Conservation (phyloP, 1,140 invertebrate genomes). For the Harpegnathos saltator region DNA sequence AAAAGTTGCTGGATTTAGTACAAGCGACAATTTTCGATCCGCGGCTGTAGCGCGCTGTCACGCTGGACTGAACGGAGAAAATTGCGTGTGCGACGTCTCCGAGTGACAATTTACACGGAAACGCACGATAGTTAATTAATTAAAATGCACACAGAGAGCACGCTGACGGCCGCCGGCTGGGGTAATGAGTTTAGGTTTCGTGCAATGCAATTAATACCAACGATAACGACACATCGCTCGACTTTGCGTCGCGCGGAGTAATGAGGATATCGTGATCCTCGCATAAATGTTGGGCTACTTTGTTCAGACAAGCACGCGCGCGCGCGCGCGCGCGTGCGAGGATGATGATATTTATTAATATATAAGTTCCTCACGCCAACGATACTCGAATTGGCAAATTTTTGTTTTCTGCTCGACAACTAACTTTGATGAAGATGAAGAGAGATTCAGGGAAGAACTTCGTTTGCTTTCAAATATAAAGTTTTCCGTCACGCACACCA, state of each 20-base stretch:
- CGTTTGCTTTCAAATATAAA: not conserved
- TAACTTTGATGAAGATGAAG: not conserved
- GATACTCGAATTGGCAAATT: not conserved
- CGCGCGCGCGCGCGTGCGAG: slow-evolving; percentile 16
- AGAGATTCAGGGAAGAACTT: too few relatives aligned
- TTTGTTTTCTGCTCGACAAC: not conserved
- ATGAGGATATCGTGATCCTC: slow-evolving; percentile 34
- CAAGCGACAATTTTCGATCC: slow-evolving; percentile 15
- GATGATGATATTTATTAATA: slow-evolving; percentile 36
- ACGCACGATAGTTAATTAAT: slow-evolving; percentile 34
- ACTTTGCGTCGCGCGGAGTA: slow-evolving; percentile 38
- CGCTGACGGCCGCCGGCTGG: not conserved
- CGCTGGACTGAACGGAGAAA: not conserved
- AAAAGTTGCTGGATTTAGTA: not conserved
- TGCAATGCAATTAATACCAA: slow-evolving; percentile 76
- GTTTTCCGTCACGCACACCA: not conserved
- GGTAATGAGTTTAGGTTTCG: slow-evolving; percentile 63
- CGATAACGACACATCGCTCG: slow-evolving; percentile 74
- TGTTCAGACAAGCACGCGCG: slow-evolving; percentile 22
- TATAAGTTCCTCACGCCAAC: slow-evolving; percentile 2
- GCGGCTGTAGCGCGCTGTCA: not conserved
- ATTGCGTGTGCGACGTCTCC: not conserved
- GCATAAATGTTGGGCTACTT: slow-evolving; percentile 53
- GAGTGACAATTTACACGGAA: not conserved
- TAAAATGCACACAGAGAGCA: slow-evolving; percentile 2